Evolutionary conservation across 37 sponge, comb jelly and placozoan species (phyloP), one percentile per base, ranked within the genome.

Genomic region (Petrosia ficiformis): DNA sequence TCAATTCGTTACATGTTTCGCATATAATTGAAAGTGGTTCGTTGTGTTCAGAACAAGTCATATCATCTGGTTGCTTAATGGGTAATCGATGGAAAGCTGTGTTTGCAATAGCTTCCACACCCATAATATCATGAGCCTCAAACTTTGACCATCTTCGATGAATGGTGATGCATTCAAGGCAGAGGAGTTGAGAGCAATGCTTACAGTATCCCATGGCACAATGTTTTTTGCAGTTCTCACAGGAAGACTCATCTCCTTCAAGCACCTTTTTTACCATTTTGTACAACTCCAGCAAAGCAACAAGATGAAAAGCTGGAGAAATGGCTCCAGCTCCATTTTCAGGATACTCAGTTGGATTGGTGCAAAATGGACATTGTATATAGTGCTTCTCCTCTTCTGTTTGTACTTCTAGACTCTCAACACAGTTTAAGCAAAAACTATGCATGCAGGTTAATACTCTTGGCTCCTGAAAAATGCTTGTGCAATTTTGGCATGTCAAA

Each of bases 241-340:
- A 74, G 32, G 21, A 6, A 14, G 40, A 4, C 14, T 41, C 36
- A 14, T 26, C 14, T 10, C 14, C 10, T 16, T 38, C 32, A 39
- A 39, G 26, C 59, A 58, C 58, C 33, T 75, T 81, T 65, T 75
- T 65, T 3, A 76, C 44, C 5, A 77, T 31, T 10, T 73, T 71
- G 35, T 71, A 68, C 56, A 82, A 67, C 42, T 78, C 75, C 25
- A 82, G 65, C n/a, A 88, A 74, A 64, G 77, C 29, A 78, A 78
- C 41, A 67, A 82, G 77, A 36, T 73, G 74, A 65, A 88, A 88
- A 72, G 78, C 83, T n/a, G 78, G 21, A 26, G 67, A 83, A 70
- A 88, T 71, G 1, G 79, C 83, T 0, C 58, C 36, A 38, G 78
- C 73, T 40, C 89, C 83, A 37, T 72, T 59, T 35, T 44, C 74